Percentiles rank a stretch among this genome's conserved stretches.
Evolutionary conservation across 2,888 invertebrate genomes (phyloP).

Genomic region (Vesta saturnalis): DNA sequence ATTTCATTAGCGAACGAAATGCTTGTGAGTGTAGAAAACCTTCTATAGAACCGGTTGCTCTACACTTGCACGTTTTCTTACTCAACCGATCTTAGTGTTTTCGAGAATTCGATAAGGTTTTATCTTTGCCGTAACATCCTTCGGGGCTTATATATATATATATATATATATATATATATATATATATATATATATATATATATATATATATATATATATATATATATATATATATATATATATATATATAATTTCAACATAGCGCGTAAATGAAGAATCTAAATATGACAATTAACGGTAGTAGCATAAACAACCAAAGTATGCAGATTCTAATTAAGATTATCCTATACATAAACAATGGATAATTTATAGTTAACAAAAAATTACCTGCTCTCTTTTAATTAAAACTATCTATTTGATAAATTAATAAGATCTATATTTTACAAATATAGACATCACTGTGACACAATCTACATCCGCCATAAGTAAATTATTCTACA

Average conservation of each 20-base stretch:
- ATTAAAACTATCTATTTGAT: background rate
- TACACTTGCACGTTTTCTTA: constrained; percentile 51
- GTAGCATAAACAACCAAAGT: background rate
- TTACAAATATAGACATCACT: too few species aligned
- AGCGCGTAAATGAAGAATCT: constrained; percentile 27
- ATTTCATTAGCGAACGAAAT: constrained; percentile 64
- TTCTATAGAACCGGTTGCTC: constrained; percentile 62
- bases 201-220: too few species aligned
- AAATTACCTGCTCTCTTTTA: background rate
- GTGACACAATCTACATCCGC: too few species aligned
- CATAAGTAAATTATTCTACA: too few species aligned
- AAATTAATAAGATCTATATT: background rate
- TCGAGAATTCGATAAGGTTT: constrained; percentile 61
- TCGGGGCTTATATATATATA: constrained; percentile 33
- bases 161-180: too few species aligned
- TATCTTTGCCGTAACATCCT: constrained; percentile 56
- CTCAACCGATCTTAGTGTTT: constrained; percentile 56
- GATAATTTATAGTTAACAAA: background rate
- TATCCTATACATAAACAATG: background rate
- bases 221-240: too few species aligned
- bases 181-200: too few species aligned
- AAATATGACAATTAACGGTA: constrained; percentile 16
- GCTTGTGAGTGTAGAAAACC: constrained; percentile 58
- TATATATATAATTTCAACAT: constrained; percentile 4
- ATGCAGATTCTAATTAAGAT: constrained; percentile 12